Percentiles rank a stretch among this genome's conserved stretches.
Conservation (phyloP, 2,797 vertebrate species). For the Rhincodon typus region DNA sequence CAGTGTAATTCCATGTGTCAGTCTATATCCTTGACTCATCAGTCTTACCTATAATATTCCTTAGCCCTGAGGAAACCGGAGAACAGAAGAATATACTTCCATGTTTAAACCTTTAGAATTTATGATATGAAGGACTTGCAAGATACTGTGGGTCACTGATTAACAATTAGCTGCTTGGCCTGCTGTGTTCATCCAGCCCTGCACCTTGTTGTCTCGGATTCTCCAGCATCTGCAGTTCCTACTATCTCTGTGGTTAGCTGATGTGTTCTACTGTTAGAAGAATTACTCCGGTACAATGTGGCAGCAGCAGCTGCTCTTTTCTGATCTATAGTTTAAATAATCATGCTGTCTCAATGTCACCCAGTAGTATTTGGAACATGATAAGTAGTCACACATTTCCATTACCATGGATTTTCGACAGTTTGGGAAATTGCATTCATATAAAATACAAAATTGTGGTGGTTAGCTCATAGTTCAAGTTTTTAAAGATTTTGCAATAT, state of each 20-base stretch:
- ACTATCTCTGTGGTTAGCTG: too few relatives aligned
- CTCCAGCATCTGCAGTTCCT: too few relatives aligned
- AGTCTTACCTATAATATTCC: neutral
- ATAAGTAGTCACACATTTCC: neutral
- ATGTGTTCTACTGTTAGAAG: neutral
- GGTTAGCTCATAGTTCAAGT: neutral
- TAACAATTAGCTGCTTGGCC: too few relatives aligned
- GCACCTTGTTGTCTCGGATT: too few relatives aligned
- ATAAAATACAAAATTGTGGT: neutral
- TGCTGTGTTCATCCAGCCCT: too few relatives aligned
- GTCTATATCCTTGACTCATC: too few relatives aligned
- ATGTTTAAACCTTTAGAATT: neutral
- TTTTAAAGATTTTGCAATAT: neutral
- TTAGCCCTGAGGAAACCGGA: neutral
- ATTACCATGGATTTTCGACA: neutral
- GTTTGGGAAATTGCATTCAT: neutral
- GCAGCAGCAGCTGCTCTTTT: neutral
- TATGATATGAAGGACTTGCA: neutral
- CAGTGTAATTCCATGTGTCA: too few relatives aligned
- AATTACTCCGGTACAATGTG: neutral
- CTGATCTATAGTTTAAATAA: neutral
- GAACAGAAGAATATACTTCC: neutral
- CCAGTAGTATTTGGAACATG: neutral
- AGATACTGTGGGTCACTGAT: neutral
- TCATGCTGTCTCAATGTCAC: neutral